Evolutionary conservation across 2,888 invertebrate genomes (phyloP), one percentile per base, ranked within the genome.

Genomic region (Pollenia griseotomentosa): DNA sequence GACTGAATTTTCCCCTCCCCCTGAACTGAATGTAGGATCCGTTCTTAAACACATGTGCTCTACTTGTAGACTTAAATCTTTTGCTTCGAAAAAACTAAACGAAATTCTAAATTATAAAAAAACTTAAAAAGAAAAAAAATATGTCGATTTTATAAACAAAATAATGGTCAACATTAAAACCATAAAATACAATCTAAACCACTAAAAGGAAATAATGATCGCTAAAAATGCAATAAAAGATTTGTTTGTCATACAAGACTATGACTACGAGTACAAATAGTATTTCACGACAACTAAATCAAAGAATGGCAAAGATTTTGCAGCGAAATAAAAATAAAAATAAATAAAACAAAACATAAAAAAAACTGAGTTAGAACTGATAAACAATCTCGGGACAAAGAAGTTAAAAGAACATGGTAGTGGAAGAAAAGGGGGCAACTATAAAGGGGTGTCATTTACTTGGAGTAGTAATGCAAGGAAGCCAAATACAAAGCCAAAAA

Each of bases 61-160:
- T 16, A 63, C 4, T 57, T 14, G 51, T n/a, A 48, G 46, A 23
- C 33, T 33, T 19, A 19, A 57, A 9, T 57, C 14, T 14, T 71
- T 42, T 53, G 7, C 19, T 71, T 74, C 16, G 89, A 90, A 92
- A 91, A 90, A 92, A 90, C 53, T 33, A 5, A 33, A 33, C 6
- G 33, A 33, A 23, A 23, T 23, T 23, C 23, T 23, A 23, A 23
- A 23, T 23, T 2, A 2, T 1, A 23, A 33, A 6, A 33, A 33
- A 33, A 33, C 33, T 33, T 55, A 77, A 19, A 75, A 65, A 57
- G 55, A 70, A 77, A 84, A 85, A 65, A 88, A 85, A 90, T 88
- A 89, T 90, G 90, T 90, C 89, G 89, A 90, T 89, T 89, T 89
- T 85, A 88, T 89, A 89, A 90, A 89, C 89, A 91, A 91, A 91